Evolutionary conservation across 2,113 vertebrate genomes (phyloP).

Genomic region (Antechinus flavipes): DNA sequence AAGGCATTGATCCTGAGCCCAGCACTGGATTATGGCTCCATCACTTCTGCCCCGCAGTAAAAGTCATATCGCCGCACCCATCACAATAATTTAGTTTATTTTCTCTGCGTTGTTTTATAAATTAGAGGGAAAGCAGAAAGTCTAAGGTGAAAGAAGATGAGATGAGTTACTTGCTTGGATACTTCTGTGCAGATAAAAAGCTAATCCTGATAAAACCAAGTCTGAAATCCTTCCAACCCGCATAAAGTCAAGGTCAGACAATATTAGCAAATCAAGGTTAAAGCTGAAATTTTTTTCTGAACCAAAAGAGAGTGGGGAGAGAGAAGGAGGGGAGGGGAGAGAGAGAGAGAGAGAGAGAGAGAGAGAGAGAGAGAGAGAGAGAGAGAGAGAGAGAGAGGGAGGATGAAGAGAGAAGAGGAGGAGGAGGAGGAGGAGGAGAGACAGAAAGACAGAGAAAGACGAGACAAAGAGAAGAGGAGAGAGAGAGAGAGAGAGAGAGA

Average conservation of each 20-base stretch:
- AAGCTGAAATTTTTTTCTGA: slow-evolving; percentile 77
- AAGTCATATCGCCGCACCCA: slow-evolving; percentile 67
- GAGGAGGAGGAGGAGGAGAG: not conserved
- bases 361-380: slow-evolving; percentile 34
- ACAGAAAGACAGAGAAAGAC: not conserved
- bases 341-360: slow-evolving; percentile 52
- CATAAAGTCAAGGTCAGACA: slow-evolving; percentile 81
- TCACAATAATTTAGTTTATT: slow-evolving; percentile 75
- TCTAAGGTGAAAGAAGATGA: slow-evolving; percentile 83
- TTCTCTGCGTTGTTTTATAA: slow-evolving; percentile 76
- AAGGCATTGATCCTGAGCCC: slow-evolving; percentile 64
- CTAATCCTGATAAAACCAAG: slow-evolving; percentile 86
- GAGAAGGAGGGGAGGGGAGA: slow-evolving; percentile 28
- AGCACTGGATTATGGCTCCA: slow-evolving; percentile 54
- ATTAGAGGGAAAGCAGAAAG: slow-evolving; percentile 79
- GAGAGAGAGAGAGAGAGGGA: not conserved
- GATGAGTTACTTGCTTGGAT: slow-evolving; percentile 80
- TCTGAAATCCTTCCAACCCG: slow-evolving; percentile 85
- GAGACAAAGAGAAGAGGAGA: too few species aligned
- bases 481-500: not conserved
- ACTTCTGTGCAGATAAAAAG: slow-evolving; percentile 84
- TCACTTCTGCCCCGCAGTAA: slow-evolving; percentile 65
- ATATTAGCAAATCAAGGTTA: slow-evolving; percentile 82
- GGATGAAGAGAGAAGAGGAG: slow-evolving; percentile 25
- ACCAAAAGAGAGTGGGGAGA: slow-evolving; percentile 54